Percentiles rank a stretch among this genome's conserved stretches.
Evolutionary conservation across 2,113 vertebrate species (phyloP).

Genomic region (Pongo abelii): DNA sequence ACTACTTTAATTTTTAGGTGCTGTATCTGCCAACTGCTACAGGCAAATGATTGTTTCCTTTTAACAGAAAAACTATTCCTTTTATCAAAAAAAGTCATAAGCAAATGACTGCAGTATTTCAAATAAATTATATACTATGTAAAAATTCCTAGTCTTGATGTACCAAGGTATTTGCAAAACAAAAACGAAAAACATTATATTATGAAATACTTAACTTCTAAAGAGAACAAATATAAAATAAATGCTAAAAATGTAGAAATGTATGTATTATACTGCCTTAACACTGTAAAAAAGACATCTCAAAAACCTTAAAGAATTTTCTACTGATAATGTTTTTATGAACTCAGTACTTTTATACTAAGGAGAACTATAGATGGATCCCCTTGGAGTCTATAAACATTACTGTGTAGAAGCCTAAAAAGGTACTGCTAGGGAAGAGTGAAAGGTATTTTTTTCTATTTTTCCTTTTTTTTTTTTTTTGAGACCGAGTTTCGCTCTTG

Average conservation of each 20-base stretch:
- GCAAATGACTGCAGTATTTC: conserved; percentile 11
- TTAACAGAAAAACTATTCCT: neutral
- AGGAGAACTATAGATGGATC: neutral
- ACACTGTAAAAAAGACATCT: neutral
- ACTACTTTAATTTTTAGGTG: conserved; percentile 16
- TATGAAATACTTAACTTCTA: neutral
- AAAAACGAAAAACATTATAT: neutral
- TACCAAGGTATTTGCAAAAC: neutral
- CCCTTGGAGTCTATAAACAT: neutral
- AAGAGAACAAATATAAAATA: conserved; percentile 31
- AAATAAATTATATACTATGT: neutral
- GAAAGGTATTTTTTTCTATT: neutral
- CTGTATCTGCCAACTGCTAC: neutral
- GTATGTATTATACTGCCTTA: neutral
- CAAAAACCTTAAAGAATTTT: conserved; percentile 30
- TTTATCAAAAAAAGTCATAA: neutral
- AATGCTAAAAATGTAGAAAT: neutral
- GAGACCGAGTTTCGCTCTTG: no score
- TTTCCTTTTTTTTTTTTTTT: conserved; percentile 16
- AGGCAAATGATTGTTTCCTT: conserved; percentile 1
- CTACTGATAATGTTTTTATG: neutral
- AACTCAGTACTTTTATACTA: neutral
- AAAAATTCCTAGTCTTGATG: conserved; percentile 3
- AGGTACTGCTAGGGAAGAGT: neutral
- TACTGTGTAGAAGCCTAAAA: neutral